A percentile compares a stretch with the other conserved stretches of the same genome.
These are phyloP conservation scores for Chondrosia reniformis DNA, from an alignment of 37 sponge, comb jelly and placozoan species.

Conservation along the genomic window DNA sequence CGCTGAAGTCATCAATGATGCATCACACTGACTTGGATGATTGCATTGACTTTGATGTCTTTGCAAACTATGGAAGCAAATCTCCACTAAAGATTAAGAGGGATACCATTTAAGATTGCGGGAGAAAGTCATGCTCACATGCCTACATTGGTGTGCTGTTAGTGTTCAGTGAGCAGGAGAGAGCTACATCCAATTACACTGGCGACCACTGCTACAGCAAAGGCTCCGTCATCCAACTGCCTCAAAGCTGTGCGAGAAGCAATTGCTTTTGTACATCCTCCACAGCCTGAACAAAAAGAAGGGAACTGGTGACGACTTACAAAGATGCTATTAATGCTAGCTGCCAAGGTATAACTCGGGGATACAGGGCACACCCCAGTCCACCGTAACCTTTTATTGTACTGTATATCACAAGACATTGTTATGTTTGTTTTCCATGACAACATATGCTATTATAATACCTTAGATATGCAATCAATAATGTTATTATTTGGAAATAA, in stretches of 20 bases:
- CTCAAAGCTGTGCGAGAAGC: constrained; percentile 3
- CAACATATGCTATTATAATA: too few relatives aligned
- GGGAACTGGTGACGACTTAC: not conserved
- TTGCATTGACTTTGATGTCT: not conserved
- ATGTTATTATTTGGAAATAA: too few relatives aligned
- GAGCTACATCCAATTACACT: not conserved
- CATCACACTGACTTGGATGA: not conserved
- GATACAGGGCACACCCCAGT: not conserved
- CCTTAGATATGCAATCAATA: too few relatives aligned
- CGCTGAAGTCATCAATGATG: not conserved
- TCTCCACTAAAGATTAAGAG: not conserved
- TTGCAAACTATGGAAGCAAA: not conserved
- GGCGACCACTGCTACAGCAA: not conserved
- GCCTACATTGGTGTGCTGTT: not conserved
- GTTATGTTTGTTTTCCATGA: too few relatives aligned
- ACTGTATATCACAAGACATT: not conserved
- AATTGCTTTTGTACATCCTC: not conserved
- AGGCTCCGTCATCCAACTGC: not conserved
- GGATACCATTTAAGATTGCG: not conserved
- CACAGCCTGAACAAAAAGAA: not conserved
- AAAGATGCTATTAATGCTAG: not conserved
- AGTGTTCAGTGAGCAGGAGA: not conserved
- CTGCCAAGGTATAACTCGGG: not conserved
- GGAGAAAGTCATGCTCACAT: not conserved
- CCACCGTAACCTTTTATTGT: not conserved